A percentile compares a stretch with the other conserved stretches of the same genome.
Evolutionary conservation across 2,113 vertebrate species (phyloP).

Genomic region (Pseudorasbora parva): DNA sequence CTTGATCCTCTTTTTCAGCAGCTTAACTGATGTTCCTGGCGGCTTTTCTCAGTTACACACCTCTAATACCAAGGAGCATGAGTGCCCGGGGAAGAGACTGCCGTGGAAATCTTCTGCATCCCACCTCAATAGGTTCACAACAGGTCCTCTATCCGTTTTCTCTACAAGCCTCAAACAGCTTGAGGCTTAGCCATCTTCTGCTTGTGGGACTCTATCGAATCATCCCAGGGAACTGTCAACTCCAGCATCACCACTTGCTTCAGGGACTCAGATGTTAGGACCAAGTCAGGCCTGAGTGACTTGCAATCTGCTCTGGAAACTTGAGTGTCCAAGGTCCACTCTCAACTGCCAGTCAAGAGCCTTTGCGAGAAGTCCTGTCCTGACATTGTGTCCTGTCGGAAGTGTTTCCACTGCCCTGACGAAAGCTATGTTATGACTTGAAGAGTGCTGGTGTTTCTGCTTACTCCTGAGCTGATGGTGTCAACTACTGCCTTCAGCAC

Average conservation of each 20-base stretch:
- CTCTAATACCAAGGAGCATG: neutral
- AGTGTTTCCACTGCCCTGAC: neutral
- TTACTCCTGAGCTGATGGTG: no score
- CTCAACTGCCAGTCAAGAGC: neutral
- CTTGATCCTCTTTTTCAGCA: neutral
- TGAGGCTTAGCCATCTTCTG: neutral
- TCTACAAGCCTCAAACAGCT: neutral
- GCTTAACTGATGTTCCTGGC: no score
- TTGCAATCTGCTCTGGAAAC: neutral
- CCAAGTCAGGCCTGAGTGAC: neutral
- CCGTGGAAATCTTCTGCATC: neutral
- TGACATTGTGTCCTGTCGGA: neutral
- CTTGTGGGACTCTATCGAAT: neutral
- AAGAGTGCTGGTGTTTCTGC: no score
- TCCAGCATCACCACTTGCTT: neutral
- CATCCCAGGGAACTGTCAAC: no score
- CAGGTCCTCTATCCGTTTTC: neutral
- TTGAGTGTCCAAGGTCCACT: neutral
- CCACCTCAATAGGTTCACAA: neutral
- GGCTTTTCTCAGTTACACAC: neutral
- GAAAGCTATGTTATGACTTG: neutral
- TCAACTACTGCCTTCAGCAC: no score
- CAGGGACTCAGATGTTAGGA: neutral
- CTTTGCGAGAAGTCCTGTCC: neutral
- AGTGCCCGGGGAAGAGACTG: neutral